Evolutionary conservation across 2,113 vertebrate genomes (phyloP).

Genomic region (Tretioscincus oriximinensis): DNA sequence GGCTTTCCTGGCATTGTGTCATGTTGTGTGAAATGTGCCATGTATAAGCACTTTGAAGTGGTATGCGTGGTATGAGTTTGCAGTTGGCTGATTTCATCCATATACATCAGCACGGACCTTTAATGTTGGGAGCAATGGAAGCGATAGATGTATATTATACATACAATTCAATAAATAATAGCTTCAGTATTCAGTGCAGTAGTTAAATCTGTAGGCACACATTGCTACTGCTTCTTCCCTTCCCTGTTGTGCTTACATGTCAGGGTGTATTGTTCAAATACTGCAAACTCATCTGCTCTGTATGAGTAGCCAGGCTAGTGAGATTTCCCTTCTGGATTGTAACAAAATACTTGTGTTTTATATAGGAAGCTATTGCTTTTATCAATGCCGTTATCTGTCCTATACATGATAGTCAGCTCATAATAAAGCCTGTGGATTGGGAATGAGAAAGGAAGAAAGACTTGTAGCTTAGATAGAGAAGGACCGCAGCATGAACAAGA

Average conservation of each 20-base stretch:
- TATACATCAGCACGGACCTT: not conserved
- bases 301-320: slow-evolving; percentile 11
- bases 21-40: not conserved
- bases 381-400: slow-evolving; percentile 2
- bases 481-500: not conserved
- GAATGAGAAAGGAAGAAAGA: not conserved
- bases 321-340: slow-evolving; percentile 37
- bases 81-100: not conserved
- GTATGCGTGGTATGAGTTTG: not conserved
- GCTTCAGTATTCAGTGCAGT: slow-evolving; percentile 13
- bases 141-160: slow-evolving; percentile 24
- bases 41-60: not conserved
- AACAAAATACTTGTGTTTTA: slow-evolving; percentile 47
- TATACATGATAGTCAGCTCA: not conserved
- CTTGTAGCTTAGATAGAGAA: slow-evolving; percentile 1
- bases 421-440: not conserved
- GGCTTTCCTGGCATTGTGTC: not conserved
- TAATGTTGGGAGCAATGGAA: slow-evolving; percentile 1
- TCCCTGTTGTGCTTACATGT: not conserved
- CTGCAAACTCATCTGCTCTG: not conserved
- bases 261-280: slow-evolving; percentile 9
- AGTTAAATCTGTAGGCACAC: slow-evolving; percentile 46
- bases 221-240: slow-evolving; percentile 25
- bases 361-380: slow-evolving; percentile 24
- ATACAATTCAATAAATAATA: slow-evolving; percentile 28